A percentile compares a stretch with the other conserved stretches of the same genome.
phyloP scores from a whole-genome alignment of 1,140 invertebrate species.

The Periplaneta americana region DNA sequence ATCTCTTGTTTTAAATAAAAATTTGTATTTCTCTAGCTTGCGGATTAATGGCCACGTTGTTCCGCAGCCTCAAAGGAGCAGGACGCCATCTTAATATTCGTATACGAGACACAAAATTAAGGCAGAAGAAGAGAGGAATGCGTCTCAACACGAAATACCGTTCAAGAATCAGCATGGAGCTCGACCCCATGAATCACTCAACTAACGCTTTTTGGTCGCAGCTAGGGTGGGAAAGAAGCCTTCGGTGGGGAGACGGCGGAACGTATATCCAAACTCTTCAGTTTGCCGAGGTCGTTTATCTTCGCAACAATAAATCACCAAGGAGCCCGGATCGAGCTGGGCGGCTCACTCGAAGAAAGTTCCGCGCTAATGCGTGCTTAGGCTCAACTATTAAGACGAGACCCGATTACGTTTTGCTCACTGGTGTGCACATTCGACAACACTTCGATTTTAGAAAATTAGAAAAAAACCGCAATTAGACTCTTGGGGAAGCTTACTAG shows the following conservation, averaged over 20 bases:
- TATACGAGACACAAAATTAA: not conserved
- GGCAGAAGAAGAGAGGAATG: not conserved
- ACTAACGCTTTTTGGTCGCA: not conserved
- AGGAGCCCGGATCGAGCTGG: not conserved
- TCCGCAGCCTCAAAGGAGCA: no score
- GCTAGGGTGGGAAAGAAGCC: not conserved
- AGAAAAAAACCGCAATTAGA: no score
- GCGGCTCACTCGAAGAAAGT: not conserved
- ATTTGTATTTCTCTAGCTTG: no score
- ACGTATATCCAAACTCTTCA: conserved; percentile 1
- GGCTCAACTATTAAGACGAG: no score
- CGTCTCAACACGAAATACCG: not conserved
- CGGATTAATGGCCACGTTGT: no score
- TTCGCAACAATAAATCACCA: conserved; percentile 6
- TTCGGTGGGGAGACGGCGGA: not conserved
- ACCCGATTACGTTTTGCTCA: no score
- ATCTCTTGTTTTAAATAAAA: no score
- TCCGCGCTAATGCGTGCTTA: no score
- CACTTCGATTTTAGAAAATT: no score
- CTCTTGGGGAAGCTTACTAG: no score
- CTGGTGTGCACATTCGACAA: no score
- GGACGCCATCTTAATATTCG: not conserved
- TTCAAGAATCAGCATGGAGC: not conserved
- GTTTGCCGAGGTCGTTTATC: conserved; percentile 7
- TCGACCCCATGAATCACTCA: not conserved